Percentiles rank a stretch among this genome's conserved stretches.
Evolutionary conservation across 2,888 invertebrate genomes (phyloP).

Genomic region (Dendrolimus pini): DNA sequence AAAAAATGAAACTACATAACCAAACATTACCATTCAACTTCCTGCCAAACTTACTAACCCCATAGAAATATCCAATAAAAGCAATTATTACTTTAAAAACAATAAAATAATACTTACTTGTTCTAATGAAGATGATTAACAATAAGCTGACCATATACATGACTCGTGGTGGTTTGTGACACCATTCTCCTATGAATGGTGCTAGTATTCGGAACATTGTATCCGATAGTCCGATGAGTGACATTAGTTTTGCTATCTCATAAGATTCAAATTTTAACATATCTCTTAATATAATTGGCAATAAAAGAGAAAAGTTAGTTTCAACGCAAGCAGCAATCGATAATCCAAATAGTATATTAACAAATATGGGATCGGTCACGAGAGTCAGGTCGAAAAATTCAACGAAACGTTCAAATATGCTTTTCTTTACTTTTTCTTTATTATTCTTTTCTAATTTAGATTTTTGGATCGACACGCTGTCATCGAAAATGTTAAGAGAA

Average conservation of each 20-base stretch:
- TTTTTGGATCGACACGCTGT: conserved; percentile 32
- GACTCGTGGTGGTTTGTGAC: conserved; percentile 76
- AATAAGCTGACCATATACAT: conserved; percentile 80
- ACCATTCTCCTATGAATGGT: conserved; percentile 81
- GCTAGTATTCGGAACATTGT: conserved; percentile 79
- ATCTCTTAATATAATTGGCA: conserved; percentile 81
- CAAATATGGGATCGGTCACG: conserved; percentile 80
- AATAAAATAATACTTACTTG: conserved; percentile 68
- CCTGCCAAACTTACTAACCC: too few species aligned
- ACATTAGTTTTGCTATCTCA: conserved; percentile 79
- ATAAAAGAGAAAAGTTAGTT: conserved; percentile 80
- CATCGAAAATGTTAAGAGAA: conserved; percentile 76
- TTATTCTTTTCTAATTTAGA: conserved; percentile 24
- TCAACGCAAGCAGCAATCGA: conserved; percentile 82
- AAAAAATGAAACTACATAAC: too few species aligned
- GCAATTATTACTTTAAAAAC: too few species aligned
- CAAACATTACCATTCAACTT: too few species aligned
- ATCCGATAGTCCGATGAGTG: conserved; percentile 75
- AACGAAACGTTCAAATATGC: conserved; percentile 46
- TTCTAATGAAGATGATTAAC: conserved; percentile 77
- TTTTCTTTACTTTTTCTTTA: conserved; percentile 27
- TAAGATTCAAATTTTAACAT: conserved; percentile 74
- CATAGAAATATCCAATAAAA: too few species aligned
- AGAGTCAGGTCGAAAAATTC: conserved; percentile 80
- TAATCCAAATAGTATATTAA: conserved; percentile 81